phyloP scores from a whole-genome alignment of 1,140 invertebrate species.

The Papilio helenus region DNA sequence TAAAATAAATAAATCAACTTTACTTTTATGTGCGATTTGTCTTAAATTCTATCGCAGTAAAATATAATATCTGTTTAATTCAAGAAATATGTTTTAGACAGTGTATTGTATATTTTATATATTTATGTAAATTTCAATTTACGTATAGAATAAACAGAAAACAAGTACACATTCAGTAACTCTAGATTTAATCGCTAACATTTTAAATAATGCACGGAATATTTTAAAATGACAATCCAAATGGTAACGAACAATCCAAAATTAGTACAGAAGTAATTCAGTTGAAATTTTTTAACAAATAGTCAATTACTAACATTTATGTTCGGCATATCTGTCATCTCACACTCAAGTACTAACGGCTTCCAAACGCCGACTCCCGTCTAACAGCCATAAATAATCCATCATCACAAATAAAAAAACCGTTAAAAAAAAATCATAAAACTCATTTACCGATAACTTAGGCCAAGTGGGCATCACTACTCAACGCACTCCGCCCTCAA shows the following conservation, averaged over 20 bases:
- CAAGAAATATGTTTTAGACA: too few relatives aligned
- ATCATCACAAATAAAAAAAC: constrained; percentile 64
- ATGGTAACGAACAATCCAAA: background rate
- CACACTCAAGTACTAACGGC: constrained; percentile 37
- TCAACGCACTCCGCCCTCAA: constrained; percentile 56
- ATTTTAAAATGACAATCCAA: background rate
- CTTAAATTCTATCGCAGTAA: too few relatives aligned
- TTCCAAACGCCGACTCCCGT: constrained; percentile 64
- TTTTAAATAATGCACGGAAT: too few relatives aligned
- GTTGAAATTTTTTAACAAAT: background rate
- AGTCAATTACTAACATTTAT: background rate
- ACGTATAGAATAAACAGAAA: background rate
- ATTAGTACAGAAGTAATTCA: background rate
- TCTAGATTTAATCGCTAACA: too few relatives aligned
- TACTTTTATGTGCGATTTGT: too few relatives aligned
- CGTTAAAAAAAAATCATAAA: constrained; percentile 63
- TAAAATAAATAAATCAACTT: too few relatives aligned
- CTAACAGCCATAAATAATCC: constrained; percentile 77
- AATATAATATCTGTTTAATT: too few relatives aligned
- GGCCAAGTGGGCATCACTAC: constrained; percentile 39
- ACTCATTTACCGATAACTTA: constrained; percentile 71
- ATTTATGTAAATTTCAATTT: too few relatives aligned
- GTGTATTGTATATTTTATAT: too few relatives aligned
- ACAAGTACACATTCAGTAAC: too few relatives aligned
- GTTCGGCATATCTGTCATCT: constrained; percentile 1